Evolutionary conservation across 1,140 invertebrate species (phyloP), one percentile per base, ranked within the genome.

Genomic region (Pseudomyrmex sp.): DNA sequence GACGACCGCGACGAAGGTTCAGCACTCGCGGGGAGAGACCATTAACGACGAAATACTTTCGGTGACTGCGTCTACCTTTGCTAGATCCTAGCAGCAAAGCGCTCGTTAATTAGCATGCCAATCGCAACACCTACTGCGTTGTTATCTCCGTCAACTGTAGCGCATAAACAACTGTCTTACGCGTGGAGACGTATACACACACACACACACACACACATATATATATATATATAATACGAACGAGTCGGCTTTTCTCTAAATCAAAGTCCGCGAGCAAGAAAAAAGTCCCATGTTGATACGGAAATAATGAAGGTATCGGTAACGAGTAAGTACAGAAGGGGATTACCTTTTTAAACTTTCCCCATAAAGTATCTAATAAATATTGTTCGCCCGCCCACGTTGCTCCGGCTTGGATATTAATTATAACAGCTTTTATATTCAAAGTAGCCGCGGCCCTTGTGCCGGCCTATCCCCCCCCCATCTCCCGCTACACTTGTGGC

Each of bases 351-450:
- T 93, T 93, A 92, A 93, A 93, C 90, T 93, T 93, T 90, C 70
- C 87, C 91, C 86, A 91, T 93, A 92, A 93, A 93, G 88, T 91
- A 90, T 92, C 90, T 92, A 91, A 92, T 92, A 93, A 93, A 93
- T 92, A 93, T 93, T 91, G 90, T 89, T 87, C 86, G 85, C 73
- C 35, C 35, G 35, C 35, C 35, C 62, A 86, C 89, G 89, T 90
- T 90, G 86, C 89, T 90, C 86, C 80, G 85, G 20, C 89, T 82
- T 83, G 90, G 89, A 90, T 92, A 93, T 92, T 92, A 93, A 93
- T 92, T 92, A 93, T 92, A 93, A 90, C 91, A 88, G 90, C 91
- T 92, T 93, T 93, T 92, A 92, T 91, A 92, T 92, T 92, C 91
- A 92, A 93, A 92, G 91, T 92, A 91, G 90, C 87, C 82, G 50